Evolutionary conservation across 2,888 invertebrate genomes (phyloP), one percentile per base, ranked within the genome.

Genomic region (Cephus runcator): DNA sequence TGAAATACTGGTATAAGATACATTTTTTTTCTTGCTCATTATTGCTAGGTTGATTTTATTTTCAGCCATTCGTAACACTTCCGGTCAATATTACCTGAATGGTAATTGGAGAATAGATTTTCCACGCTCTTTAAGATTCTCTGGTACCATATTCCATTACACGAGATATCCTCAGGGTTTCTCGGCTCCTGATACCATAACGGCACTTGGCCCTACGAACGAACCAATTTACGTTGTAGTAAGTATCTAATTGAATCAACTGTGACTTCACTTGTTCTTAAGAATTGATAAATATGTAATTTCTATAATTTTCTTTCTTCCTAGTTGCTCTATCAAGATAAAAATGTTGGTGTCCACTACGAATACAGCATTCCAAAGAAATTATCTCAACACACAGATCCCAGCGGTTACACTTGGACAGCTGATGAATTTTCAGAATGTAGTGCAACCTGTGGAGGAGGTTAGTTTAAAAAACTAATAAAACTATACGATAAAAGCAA

Each of bases 31-130:
- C 56, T 56, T 23, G 23, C 23, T 56, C 56, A 23, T 56, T 9
- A 56, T 56, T 56, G 9, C 23, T 1, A 3, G 2, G 0, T 15
- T 23, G 0, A 31, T 81, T 79, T 79, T 79, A 56, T 81, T 91
- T 90, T n/a, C 90, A 96, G 98, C 98, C 9, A 93, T 98, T 75
- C 94, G 98, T 83, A 97, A 97, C 91, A 93, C 94, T 77, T 93
- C 95, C 74, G 96, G 96, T 4, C 94, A 96, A 85, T 99, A 96
- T 91, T 98, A 97, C 90, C 93, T 99, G 76, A 99, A 99, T 92
- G 99, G 99, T 1, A 96, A 98, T 90, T 98, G 97, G 95, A 95
- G 96, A 88, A 98, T 99, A 88, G 97, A 98, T 92, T 97, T 97
- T 90, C 97, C 98, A 0, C 94, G 96, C 76, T 94, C 95, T 56